These are phyloP conservation scores for Synergus itoensis DNA, from an alignment of 2,888 invertebrate genomes.

Conservation along the genomic window DNA sequence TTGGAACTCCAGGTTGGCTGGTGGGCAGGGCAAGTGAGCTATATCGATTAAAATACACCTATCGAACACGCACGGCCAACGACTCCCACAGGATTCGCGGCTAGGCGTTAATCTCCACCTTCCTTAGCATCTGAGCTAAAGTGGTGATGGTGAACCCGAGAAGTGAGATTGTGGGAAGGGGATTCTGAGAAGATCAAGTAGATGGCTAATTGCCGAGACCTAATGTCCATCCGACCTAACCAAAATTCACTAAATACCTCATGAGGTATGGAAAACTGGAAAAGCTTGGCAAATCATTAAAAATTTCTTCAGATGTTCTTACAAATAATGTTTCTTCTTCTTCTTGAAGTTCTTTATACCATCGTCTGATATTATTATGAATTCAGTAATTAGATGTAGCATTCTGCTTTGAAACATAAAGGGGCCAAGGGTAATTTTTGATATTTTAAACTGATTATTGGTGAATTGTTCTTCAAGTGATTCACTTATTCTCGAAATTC, in stretches of 20 bases:
- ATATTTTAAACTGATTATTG: too few relatives aligned
- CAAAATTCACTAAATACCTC: not conserved
- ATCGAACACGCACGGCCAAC: slow-evolving; percentile 23
- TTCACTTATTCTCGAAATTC: too few relatives aligned
- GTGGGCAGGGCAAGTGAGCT: not conserved
- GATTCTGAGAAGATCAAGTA: slow-evolving; percentile 50
- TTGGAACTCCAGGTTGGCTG: not conserved
- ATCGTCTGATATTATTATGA: too few relatives aligned
- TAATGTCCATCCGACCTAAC: not conserved
- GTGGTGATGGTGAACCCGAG: slow-evolving; percentile 4
- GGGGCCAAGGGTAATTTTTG: too few relatives aligned
- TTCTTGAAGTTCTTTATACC: too few relatives aligned
- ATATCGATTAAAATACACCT: slow-evolving; percentile 38
- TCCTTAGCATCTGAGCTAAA: slow-evolving; percentile 3
- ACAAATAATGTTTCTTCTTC: too few relatives aligned
- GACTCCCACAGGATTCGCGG: slow-evolving; percentile 16
- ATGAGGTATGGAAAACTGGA: not conserved
- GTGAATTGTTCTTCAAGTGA: too few relatives aligned
- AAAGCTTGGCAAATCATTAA: not conserved
- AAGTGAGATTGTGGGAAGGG: not conserved
- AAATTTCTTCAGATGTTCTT: too few relatives aligned
- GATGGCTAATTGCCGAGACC: slow-evolving; percentile 55
- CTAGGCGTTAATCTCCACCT: slow-evolving; percentile 30
- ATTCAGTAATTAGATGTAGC: too few relatives aligned
- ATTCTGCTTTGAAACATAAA: too few relatives aligned